Evolutionary conservation across 2,113 vertebrate species (phyloP), one percentile per base, ranked within the genome.

Genomic region (Eulacestoma nigropectus): DNA sequence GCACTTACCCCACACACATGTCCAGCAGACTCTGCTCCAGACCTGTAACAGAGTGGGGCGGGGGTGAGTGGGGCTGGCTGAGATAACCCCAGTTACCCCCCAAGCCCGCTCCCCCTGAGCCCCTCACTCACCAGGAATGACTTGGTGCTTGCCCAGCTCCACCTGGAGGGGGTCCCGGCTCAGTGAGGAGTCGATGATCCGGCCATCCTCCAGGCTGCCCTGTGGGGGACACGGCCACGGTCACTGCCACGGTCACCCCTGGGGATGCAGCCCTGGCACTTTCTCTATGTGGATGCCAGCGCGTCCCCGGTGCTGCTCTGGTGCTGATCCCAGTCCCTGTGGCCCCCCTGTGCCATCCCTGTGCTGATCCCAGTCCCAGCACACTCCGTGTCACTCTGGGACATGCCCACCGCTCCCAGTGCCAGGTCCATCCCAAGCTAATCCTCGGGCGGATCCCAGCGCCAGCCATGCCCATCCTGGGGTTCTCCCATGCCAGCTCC

Each of bases 1-100:
- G 2, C 3, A 2, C 55, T 98, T 97, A 99, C 99, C 99, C 99
- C 96, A 99, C 98, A 97, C 99, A 99, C 94, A 99, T 98, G 49
- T 99, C 99, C 91, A 99, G 94, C 95, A 99, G 97, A 88, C 99
- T 98, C 97, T 99, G 99, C 96, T 99, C 99, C 97, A 99, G 97
- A 90, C 99, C 99, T 99, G 98, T 7, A 26, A 59, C 64, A 92
- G 80, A 84, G 63, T 13, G 77, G 78, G 55, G 79, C 2, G 20
- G 8, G 73, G 16, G 50, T 97, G 70, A 97, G 60, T 9, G 20
- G 52, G 60, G 70, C 42, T 5, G 6, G 16, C 30, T 0, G 0
- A 41, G 30, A 30, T 46, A 20, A 60, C 16, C 62, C 39, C 5
- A 19, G 19, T 21, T 17, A 9, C 7, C 21, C 22, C 29, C 23